Evolutionary conservation across 1,140 invertebrate genomes (phyloP), one percentile per base, ranked within the genome.

Genomic region (Asbolus verrucosus): DNA sequence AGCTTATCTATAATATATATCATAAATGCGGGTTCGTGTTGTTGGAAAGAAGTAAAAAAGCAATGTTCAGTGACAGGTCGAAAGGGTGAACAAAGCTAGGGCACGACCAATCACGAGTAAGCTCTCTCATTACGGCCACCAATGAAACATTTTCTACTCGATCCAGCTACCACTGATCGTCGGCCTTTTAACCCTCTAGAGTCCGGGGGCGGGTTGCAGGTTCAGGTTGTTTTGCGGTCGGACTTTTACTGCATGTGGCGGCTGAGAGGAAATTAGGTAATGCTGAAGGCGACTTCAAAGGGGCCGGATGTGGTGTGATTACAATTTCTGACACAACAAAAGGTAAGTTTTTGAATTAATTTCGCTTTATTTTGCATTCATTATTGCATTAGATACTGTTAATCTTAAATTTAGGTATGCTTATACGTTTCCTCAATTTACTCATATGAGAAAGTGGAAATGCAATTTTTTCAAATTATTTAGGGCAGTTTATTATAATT

Each of bases 181-280:
- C 77, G 76, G 63, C 73, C 76, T 79, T 79, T 79, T 78, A 79
- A 77, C 75, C 75, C 75, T 72, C 71, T 70, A 16, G 72, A 67
- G 63, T 43, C 41, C 60, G 67, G 65, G 67, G 77, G 74, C 70
- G 73, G 46, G 73, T 62, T 73, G 36, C 11, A 63, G 19, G 61
- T 39, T 63, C 21, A 27, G 61, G 13, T 63, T 63, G 61, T 54
- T 54, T 46, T 63, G 61, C 11, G 61, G 61, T 41, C 21, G 19
- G 11, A 30, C 24, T 54, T 27, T 30, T 54, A 27, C 46, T 24
- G 46, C 19, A 54, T 54, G 46, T 54, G 46, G 46, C 46, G 46
- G 46, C 46, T 27, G 3, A 27, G 27, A 54, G 18, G 19, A 27
- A 27, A 54, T 27, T 54, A 27, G 19, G n/a, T 27, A 54, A 19